These are phyloP conservation scores for Andrena dorsata DNA, from an alignment of 2,888 invertebrate species.

Conservation along the genomic window DNA sequence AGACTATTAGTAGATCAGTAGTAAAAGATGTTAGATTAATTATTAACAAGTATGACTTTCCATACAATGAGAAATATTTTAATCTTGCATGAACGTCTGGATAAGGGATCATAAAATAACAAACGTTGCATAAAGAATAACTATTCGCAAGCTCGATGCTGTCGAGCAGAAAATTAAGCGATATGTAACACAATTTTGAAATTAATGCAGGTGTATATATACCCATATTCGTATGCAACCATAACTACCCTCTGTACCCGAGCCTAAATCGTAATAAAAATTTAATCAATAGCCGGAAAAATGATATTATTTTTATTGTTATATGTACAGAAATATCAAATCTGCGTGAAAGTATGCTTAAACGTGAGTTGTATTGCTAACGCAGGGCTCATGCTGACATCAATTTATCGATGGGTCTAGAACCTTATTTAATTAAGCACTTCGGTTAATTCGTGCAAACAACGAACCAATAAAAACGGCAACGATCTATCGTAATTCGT, in stretches of 20 bases:
- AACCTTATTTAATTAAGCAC: constrained; percentile 16
- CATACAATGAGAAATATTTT: neutral
- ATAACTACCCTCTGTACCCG: constrained; percentile 63
- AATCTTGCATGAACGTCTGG: neutral
- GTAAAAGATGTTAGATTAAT: neutral
- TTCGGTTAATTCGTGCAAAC: constrained; percentile 1
- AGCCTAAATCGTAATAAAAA: constrained; percentile 36
- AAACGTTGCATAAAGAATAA: neutral
- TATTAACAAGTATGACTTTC: neutral
- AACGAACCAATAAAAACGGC: neutral
- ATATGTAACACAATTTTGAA: constrained; percentile 7
- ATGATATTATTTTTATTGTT: constrained; percentile 44
- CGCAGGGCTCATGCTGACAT: constrained; percentile 56
- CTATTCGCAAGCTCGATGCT: neutral
- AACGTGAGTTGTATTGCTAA: constrained; percentile 34
- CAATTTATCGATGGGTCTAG: constrained; percentile 19
- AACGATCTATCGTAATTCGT: constrained; percentile 11
- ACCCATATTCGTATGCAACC: constrained; percentile 41
- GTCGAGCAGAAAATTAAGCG: constrained; percentile 35
- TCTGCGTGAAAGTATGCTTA: constrained; percentile 37
- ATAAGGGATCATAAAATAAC: constrained; percentile 5
- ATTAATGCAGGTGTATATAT: constrained; percentile 42
- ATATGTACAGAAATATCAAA: constrained; percentile 34
- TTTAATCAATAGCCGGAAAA: constrained; percentile 36
- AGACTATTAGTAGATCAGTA: neutral